Conservation (phyloP, 2,113 vertebrate genomes). For the Cygnus buccinator region DNA sequence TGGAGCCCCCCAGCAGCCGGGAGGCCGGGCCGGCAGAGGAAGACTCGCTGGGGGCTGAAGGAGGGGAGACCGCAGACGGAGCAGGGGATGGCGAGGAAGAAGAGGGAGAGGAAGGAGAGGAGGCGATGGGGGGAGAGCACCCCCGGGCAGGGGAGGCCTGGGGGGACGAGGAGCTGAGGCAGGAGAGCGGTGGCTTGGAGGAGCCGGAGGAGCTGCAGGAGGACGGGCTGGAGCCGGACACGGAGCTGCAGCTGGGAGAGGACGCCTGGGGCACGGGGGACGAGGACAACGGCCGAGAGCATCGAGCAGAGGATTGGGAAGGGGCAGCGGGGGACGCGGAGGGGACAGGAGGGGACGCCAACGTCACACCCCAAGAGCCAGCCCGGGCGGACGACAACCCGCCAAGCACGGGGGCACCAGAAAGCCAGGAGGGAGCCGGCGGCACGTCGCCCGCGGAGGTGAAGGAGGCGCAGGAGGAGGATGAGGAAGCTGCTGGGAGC, state of each 20-base stretch:
- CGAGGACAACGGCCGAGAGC: not conserved
- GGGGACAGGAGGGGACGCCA: not conserved
- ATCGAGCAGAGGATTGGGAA: not conserved
- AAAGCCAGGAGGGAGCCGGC: not conserved
- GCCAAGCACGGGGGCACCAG: not conserved
- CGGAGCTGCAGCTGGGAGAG: not conserved
- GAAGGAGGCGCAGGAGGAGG: not conserved
- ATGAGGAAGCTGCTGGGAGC: not conserved
- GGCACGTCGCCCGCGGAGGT: fast-evolving
- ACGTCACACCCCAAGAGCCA: not conserved
- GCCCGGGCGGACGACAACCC: not conserved
- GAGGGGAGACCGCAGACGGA: not conserved
- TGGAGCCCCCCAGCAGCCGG: fast-evolving
- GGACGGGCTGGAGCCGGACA: not conserved
- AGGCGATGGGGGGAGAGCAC: not conserved
- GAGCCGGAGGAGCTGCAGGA: not conserved
- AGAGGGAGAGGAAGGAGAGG: not conserved
- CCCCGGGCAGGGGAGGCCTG: not conserved
- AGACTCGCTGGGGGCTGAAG: not conserved
- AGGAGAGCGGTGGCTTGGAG: not conserved
- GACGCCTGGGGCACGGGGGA: not conserved
- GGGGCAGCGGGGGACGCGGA: not conserved
- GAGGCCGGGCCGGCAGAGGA: not conserved
- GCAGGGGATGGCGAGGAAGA: not conserved
- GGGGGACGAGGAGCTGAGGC: not conserved